Percentiles rank a stretch among this genome's conserved stretches.
These are phyloP conservation scores for Poicephalus meyeri DNA, from an alignment of 2,113 vertebrate species.

Conservation along the genomic window DNA sequence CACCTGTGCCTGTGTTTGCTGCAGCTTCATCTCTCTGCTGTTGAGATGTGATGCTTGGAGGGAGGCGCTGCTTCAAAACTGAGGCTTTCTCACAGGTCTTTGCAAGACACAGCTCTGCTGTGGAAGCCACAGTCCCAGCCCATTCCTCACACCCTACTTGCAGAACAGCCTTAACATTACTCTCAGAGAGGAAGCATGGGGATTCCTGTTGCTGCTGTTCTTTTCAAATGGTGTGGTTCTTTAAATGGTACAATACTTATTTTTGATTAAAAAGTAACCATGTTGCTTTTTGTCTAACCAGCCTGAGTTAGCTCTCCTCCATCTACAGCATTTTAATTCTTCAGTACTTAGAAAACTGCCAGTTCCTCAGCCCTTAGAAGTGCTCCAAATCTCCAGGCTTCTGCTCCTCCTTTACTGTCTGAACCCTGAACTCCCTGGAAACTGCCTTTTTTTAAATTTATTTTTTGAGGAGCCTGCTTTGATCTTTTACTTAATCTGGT, in stretches of 20 bases:
- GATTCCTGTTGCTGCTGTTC: neutral
- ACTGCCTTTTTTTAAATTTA: neutral
- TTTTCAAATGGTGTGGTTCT: neutral
- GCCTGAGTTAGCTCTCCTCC: neutral
- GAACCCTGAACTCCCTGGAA: slow-evolving; percentile 46
- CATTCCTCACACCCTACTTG: neutral
- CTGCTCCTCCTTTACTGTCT: slow-evolving; percentile 14
- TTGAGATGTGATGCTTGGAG: neutral
- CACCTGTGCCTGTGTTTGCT: neutral
- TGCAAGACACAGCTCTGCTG: neutral
- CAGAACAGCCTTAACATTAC: neutral
- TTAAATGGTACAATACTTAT: neutral
- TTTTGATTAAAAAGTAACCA: neutral
- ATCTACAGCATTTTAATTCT: neutral
- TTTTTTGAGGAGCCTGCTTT: slow-evolving; percentile 4
- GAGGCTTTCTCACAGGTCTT: neutral
- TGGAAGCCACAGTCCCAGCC: neutral
- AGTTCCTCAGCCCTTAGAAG: neutral
- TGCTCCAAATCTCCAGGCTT: neutral
- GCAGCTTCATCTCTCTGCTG: neutral
- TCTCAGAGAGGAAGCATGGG: neutral
- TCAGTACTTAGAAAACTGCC: neutral
- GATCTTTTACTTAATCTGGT: slow-evolving; percentile 51
- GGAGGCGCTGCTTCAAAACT: neutral
- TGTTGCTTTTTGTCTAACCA: neutral